Conservation (phyloP, 2,113 vertebrate species). For the Pelecanoides urinatrix region DNA sequence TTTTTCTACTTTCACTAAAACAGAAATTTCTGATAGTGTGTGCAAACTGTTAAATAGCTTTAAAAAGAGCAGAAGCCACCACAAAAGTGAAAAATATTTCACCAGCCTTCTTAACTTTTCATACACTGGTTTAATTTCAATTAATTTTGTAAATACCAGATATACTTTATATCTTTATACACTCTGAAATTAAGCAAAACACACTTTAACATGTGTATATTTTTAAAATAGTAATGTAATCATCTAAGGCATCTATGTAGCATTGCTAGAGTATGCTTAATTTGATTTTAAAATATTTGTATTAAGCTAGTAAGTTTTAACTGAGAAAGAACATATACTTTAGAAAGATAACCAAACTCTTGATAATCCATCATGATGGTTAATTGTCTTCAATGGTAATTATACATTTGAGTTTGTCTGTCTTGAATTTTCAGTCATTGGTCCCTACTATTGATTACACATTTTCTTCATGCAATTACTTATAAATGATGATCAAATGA, state of each 20-base stretch:
- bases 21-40: neutral
- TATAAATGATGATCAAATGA: neutral
- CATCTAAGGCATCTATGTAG: neutral
- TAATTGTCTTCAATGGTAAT: neutral
- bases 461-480: neutral
- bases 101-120: neutral
- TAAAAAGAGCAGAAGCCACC: neutral
- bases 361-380: neutral
- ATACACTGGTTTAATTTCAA: neutral
- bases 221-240: neutral
- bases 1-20: neutral
- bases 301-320: neutral
- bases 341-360: neutral
- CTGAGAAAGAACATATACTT: neutral
- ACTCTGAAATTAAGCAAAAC: neutral
- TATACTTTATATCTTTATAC: neutral
- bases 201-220: neutral
- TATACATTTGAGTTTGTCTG: neutral
- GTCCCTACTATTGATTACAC: neutral
- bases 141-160: neutral
- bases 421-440: neutral
- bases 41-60: neutral
- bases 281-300: neutral
- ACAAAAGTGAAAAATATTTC: neutral
- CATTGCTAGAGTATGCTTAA: neutral